Evolutionary conservation across 2,888 invertebrate genomes (phyloP), one percentile per base, ranked within the genome.

Genomic region (Holacanthella duospinosa): DNA sequence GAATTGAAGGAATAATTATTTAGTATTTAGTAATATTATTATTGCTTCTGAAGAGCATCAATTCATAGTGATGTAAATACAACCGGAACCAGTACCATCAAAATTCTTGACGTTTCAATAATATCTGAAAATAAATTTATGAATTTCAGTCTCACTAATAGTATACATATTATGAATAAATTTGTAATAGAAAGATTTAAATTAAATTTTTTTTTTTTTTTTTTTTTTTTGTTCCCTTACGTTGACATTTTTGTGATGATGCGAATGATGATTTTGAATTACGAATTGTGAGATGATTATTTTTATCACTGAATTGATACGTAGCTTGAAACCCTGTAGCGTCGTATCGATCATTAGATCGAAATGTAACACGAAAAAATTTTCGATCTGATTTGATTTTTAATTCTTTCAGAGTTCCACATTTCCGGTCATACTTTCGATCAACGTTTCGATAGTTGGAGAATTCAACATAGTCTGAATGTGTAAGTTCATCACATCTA

Each of bases 391-490:
- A 69, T 36, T 67, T 63, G 58, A 69, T 67, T 63, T 70, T 71
- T 76, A 90, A 88, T 74, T 87, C 87, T 74, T 84, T 84, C 77
- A 86, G 82, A 74, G 86, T 86, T 6, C 95, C 95, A 77, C 96
- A 97, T 77, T 90, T 87, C 75, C 91, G 84, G 57, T 86, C 84
- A 78, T 88, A 91, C 77, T 93, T 92, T 75, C 89, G 83, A 79
- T 97, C 96, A 72, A 87, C 84, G 67, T 89, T 85, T 82, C 89
- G 85, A 77, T 88, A 93, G 80, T 96, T 97, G 56, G 94, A 94
- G 79, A 97, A 93, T 77, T 95, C 92, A 60, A 97, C 89, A 78
- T 88, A 95, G 79, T 97, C 97, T 75, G 94, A 95, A 54, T 92
- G 90, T 1, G 93, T 89, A 56, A 85, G 84, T 64, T 89, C 88